Base-by-base conservation (phyloP, 1,140 invertebrate species). In the Armadillidium nasatum region DNA sequence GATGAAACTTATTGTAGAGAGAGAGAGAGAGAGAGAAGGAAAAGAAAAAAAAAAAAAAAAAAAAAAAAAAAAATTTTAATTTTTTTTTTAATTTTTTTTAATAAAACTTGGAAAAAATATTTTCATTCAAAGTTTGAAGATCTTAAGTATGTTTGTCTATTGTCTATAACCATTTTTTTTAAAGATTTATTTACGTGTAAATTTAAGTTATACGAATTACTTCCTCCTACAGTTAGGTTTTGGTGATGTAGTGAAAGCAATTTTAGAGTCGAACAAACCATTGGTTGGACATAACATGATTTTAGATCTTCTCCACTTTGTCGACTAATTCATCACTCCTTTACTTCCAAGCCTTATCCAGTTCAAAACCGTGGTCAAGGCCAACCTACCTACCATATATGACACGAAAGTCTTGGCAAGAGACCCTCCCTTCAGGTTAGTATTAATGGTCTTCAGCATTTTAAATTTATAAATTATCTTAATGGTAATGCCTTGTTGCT, bases 381-480 rank as follows among this genome's bases (percentile, higher is more conserved):
- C 74, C 13, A 80, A 78, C 45, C 46, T 80, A 50, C 72, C 79
- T 10, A 75, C 72, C 23, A 21, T 80, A 21, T 80, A 80, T 74
- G 79, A 80, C 72, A 80, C 79, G 10, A 80, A 80, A 69, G 74
- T 80, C 22, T 45, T 80, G 43, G 72, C 76, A 43, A 76, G 73
- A 33, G 76, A 78, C 67, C 74, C 79, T 22, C 79, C 79, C 7
- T 80, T 80, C 33, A 74, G 74, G 79, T 80, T 69, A 23, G 76
- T 69, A 21, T 33, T 72, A 19, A n/a, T 33, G 33, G 33, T 33
- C 33, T 6, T 33, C 33, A 33, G 33, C 1, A 1, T 3, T 6
- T 33, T 33, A 3, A n/a, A 33, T 33, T 33, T 33, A 33, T 33
- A 33, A 33, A 3, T 33, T 1, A 1, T 33, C 33, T 33, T 69